These are phyloP conservation scores for Zaprionus lineosus DNA, from an alignment of 2,888 invertebrate species.

Conservation along the genomic window DNA sequence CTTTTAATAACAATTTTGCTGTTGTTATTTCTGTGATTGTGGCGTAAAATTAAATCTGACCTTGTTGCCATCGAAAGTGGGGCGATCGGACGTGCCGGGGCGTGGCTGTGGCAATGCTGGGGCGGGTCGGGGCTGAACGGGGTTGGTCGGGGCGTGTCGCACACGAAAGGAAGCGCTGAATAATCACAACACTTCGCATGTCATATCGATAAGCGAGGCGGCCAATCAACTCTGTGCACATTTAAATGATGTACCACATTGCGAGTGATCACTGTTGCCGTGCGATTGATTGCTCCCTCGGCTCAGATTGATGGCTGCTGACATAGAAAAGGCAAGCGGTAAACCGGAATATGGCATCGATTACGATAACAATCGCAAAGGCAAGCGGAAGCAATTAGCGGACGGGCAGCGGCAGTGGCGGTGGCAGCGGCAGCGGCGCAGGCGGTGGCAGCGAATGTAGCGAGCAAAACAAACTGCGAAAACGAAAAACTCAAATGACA, in stretches of 20 bases:
- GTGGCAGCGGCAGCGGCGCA: slow-evolving; percentile 14
- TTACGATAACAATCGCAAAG: slow-evolving; percentile 63
- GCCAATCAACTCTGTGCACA: slow-evolving; percentile 19
- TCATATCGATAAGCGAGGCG: slow-evolving; percentile 56
- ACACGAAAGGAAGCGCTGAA: slow-evolving; percentile 73
- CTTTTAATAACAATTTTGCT: slow-evolving; percentile 32
- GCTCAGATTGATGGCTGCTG: too few relatives aligned
- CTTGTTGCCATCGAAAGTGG: slow-evolving; percentile 65
- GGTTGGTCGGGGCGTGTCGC: slow-evolving; percentile 37
- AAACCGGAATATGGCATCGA: slow-evolving; percentile 68
- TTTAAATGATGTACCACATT: slow-evolving; percentile 59
- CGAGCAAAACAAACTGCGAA: slow-evolving; percentile 71
- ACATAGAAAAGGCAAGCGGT: slow-evolving; percentile 66
- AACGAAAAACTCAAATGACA: slow-evolving; percentile 18
- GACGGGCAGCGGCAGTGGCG: slow-evolving; percentile 20
- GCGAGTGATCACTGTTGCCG: slow-evolving; percentile 2
- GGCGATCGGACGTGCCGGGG: slow-evolving; percentile 14
- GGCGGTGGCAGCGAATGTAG: slow-evolving; percentile 55
- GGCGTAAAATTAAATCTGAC: slow-evolving; percentile 69
- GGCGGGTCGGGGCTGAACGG: not conserved
- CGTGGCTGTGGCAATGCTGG: not conserved
- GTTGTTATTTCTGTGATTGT: slow-evolving; percentile 25
- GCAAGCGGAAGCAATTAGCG: slow-evolving; percentile 73
- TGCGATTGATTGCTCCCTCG: slow-evolving; percentile 1
- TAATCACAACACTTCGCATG: slow-evolving; percentile 57